Evolutionary conservation across 1,140 invertebrate species (phyloP).

Genomic region (Drosophila nannoptera): DNA sequence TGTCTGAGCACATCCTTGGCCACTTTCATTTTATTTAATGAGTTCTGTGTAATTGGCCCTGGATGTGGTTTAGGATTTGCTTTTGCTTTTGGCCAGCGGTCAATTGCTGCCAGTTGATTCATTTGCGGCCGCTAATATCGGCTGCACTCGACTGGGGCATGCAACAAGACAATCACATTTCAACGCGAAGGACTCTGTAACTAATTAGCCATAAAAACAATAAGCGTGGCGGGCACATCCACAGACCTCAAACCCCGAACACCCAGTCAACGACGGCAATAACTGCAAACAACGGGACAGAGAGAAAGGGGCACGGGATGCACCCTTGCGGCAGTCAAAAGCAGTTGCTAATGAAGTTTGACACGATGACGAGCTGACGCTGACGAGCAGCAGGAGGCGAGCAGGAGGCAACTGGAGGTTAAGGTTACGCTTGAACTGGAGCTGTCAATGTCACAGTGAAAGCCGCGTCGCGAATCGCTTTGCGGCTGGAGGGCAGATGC

Average conservation of each 20-base stretch:
- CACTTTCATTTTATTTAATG: conserved; percentile 55
- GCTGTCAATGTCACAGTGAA: conserved; percentile 65
- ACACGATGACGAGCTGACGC: conserved; percentile 63
- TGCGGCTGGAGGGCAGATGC: conserved; percentile 23
- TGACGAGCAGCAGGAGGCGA: conserved; percentile 31
- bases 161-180: conserved; percentile 59
- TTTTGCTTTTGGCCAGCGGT: conserved; percentile 29
- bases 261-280: neutral
- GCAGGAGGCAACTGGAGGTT: neutral
- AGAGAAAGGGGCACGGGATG: neutral
- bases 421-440: conserved; percentile 21
- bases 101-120: conserved; percentile 28
- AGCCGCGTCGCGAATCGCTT: conserved; percentile 24
- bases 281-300: neutral
- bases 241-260: conserved; percentile 35
- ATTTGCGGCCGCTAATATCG: conserved; percentile 29
- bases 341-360: conserved; percentile 70
- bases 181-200: conserved; percentile 71
- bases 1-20: conserved; percentile 30
- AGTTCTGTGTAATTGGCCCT: conserved; percentile 54
- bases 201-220: conserved; percentile 79
- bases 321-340: conserved; percentile 29
- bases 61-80: conserved; percentile 5
- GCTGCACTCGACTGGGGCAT: conserved; percentile 9
- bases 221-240: conserved; percentile 51